Conservation (phyloP, 2,888 invertebrate genomes). For the Iselma pallidipennis region DNA sequence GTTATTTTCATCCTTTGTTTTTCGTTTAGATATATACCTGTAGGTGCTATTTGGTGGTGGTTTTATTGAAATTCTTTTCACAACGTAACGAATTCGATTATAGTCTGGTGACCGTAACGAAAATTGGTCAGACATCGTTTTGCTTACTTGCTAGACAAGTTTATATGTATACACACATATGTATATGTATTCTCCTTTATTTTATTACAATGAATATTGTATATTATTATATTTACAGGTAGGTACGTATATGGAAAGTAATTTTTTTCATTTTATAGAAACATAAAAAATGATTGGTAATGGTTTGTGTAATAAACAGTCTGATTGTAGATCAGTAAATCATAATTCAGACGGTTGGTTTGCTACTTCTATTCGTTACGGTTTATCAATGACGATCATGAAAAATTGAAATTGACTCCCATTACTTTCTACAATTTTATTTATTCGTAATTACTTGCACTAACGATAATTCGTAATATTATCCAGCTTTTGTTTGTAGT, state of each 20-base stretch:
- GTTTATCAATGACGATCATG: too few relatives aligned
- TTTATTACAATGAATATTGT: too few relatives aligned
- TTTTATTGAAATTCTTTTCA: background rate
- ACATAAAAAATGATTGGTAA: slow-evolving; percentile 19
- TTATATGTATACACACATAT: too few relatives aligned
- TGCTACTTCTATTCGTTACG: background rate
- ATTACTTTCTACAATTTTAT: too few relatives aligned
- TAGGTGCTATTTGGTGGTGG: background rate
- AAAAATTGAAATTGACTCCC: too few relatives aligned
- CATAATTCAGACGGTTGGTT: background rate
- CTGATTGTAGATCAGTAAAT: background rate
- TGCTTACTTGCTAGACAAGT: background rate
- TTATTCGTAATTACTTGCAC: too few relatives aligned
- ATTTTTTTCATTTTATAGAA: background rate
- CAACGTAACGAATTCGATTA: slow-evolving; percentile 13
- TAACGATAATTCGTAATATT: too few relatives aligned
- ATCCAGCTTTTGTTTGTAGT: too few relatives aligned
- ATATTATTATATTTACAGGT: too few relatives aligned
- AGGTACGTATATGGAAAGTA: background rate
- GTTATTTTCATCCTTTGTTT: background rate
- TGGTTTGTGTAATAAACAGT: slow-evolving; percentile 1
- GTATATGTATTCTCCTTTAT: too few relatives aligned
- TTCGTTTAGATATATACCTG: background rate
- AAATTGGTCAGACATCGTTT: background rate
- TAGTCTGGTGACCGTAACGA: slow-evolving; percentile 4